Conservation (phyloP, 2,113 vertebrate species). For the Trogon melanurus region DNA sequence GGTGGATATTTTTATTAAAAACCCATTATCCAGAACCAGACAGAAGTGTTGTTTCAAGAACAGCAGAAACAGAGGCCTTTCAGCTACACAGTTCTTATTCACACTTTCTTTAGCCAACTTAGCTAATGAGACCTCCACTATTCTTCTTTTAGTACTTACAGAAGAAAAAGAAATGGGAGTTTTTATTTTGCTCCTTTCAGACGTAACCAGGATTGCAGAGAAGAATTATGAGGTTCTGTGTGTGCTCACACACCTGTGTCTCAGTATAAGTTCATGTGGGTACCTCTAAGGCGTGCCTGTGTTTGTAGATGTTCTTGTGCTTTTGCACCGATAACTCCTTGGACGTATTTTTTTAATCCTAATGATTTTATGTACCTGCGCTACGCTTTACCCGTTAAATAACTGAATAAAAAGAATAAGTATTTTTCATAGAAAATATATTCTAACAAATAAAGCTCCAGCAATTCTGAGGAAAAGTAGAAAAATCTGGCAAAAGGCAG, state of each 20-base stretch:
- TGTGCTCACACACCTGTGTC: background rate
- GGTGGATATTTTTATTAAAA: slow-evolving; percentile 82
- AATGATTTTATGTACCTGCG: background rate
- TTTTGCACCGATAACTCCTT: background rate
- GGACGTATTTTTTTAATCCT: background rate
- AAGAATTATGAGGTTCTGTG: background rate
- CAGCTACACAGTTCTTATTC: slow-evolving; percentile 50
- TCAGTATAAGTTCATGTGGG: background rate
- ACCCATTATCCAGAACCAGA: slow-evolving; percentile 79
- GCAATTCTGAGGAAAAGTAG: background rate
- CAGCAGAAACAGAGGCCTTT: slow-evolving; percentile 67
- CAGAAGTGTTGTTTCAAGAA: slow-evolving; percentile 78
- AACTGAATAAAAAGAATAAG: background rate
- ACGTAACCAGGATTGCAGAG: slow-evolving; percentile 31
- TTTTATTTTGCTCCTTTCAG: slow-evolving; percentile 68
- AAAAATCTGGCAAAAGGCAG: background rate
- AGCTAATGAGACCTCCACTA: slow-evolving; percentile 66
- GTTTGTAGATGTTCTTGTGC: background rate
- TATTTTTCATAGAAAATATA: background rate
- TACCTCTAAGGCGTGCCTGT: background rate
- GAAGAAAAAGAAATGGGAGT: slow-evolving; percentile 50
- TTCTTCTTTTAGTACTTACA: slow-evolving; percentile 67
- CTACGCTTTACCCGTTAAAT: background rate
- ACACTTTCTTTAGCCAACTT: slow-evolving; percentile 53
- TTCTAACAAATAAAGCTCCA: background rate